Conservation (phyloP, 2,797 vertebrate species). For the Corythornis leucogaster region DNA sequence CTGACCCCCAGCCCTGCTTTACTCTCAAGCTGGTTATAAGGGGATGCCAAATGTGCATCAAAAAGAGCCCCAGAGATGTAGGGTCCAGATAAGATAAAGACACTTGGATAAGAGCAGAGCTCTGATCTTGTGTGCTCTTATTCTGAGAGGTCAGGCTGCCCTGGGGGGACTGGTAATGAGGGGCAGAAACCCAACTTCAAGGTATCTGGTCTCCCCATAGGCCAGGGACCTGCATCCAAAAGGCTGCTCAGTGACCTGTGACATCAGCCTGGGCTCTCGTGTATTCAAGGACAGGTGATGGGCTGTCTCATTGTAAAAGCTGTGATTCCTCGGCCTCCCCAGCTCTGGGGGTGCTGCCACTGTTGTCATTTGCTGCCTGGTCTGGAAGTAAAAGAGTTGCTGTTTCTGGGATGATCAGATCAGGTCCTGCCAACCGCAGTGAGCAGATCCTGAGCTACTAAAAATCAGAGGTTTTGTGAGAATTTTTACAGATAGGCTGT, state of each 20-base stretch:
- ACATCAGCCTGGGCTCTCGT: background rate
- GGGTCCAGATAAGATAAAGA: background rate
- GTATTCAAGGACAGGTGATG: background rate
- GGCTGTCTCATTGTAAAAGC: background rate
- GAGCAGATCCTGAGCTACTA: background rate
- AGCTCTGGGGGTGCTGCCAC: background rate
- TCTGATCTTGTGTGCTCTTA: background rate
- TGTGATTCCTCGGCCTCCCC: background rate
- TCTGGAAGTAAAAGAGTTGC: background rate
- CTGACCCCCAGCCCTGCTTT: background rate
- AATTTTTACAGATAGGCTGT: background rate
- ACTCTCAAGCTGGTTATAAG: background rate
- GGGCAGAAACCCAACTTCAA: background rate
- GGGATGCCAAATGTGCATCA: constrained; percentile 11
- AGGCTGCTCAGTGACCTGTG: constrained; percentile 7
- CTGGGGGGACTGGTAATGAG: constrained; percentile 20
- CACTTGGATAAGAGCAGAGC: background rate
- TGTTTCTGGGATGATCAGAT: background rate
- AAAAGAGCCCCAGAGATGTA: constrained; percentile 1
- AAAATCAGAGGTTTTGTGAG: background rate
- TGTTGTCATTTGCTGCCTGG: background rate
- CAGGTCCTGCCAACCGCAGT: background rate
- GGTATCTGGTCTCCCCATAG: background rate
- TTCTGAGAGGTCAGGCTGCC: background rate
- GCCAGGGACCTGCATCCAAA: background rate